These are phyloP conservation scores for Dione vanillae DNA, from an alignment of 2,888 invertebrate species.

Conservation along the genomic window DNA sequence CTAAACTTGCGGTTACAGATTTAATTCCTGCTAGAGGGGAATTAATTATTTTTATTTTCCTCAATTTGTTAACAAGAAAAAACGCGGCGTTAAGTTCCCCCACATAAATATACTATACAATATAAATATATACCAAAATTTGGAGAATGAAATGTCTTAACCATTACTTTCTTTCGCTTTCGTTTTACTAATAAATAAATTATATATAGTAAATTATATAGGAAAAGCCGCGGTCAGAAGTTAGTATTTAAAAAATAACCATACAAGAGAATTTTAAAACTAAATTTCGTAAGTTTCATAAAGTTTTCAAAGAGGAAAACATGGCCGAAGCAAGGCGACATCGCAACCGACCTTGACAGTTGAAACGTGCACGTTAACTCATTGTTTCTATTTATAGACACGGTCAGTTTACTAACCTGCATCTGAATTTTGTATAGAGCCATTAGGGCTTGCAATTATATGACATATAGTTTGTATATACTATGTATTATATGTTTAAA, in stretches of 20 bases:
- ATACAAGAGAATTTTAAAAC: constrained; percentile 1
- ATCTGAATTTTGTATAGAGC: background rate
- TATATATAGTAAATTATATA: no score
- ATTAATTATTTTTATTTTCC: background rate
- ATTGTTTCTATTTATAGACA: constrained; percentile 38
- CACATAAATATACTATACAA: background rate
- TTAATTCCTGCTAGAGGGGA: background rate
- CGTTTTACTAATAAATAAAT: no score
- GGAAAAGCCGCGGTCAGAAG: no score
- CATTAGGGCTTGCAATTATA: background rate
- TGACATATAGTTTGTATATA: background rate
- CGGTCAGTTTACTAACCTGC: constrained; percentile 29
- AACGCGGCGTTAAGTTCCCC: background rate
- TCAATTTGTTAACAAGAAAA: background rate
- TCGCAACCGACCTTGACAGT: constrained; percentile 30
- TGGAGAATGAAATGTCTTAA: background rate
- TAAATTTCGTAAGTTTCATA: constrained; percentile 4
- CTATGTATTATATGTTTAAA: background rate
- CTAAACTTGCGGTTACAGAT: background rate
- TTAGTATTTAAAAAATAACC: background rate
- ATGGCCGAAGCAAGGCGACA: background rate
- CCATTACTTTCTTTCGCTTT: no score
- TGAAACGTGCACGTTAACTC: constrained; percentile 33
- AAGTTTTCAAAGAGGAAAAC: constrained; percentile 24
- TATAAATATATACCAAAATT: background rate